Conservation (phyloP, 1,140 invertebrate genomes). For the Magallana gigas region DNA sequence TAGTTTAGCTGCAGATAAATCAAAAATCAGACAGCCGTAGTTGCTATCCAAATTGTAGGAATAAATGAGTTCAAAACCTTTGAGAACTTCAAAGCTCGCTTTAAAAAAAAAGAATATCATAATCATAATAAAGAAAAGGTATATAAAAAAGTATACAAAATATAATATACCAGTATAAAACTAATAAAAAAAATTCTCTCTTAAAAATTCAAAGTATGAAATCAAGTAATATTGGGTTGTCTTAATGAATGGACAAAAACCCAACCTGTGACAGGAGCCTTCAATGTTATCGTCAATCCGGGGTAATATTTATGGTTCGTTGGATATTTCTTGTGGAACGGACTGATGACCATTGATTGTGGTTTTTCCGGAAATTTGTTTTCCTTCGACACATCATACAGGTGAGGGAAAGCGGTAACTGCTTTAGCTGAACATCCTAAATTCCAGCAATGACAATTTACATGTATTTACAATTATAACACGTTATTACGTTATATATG, state of each 20-base stretch:
- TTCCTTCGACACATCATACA: not conserved
- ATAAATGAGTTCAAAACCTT: constrained; percentile 8
- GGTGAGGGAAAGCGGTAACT: not conserved
- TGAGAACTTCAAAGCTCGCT: constrained; percentile 8
- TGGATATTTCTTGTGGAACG: not conserved
- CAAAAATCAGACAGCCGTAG: constrained; percentile 20
- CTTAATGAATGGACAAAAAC: no score
- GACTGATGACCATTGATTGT: not conserved
- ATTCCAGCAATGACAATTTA: not conserved
- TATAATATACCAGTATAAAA: no score
- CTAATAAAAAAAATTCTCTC: no score
- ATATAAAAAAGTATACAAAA: no score
- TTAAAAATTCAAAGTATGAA: no score
- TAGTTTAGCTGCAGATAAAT: not conserved
- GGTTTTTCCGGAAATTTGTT: not conserved
- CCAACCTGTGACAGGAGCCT: not conserved
- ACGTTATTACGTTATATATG: no score
- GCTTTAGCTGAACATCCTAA: constrained; percentile 1
- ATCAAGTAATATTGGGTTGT: no score
- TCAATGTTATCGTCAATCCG: not conserved
- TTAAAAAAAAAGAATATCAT: no score
- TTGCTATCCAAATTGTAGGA: not conserved
- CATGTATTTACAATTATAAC: no score
- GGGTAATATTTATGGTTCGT: not conserved
- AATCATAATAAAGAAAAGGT: no score